Percentiles rank a stretch among this genome's conserved stretches.
Conservation (phyloP, 1,140 invertebrate species). For the Pseudomyrmex dendroicus region DNA sequence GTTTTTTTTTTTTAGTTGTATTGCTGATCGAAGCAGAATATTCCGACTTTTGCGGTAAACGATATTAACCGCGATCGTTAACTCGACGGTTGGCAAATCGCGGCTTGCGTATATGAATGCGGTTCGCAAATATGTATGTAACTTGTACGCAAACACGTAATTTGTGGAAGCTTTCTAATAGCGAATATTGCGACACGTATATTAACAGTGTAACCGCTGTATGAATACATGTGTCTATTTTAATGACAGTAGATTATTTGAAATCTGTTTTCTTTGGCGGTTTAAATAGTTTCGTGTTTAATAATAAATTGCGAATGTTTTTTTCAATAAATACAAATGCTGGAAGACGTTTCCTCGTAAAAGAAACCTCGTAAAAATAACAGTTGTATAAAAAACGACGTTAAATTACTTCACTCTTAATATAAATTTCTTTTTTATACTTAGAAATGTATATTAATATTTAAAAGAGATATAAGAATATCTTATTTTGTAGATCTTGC, state of each 20-base stretch:
- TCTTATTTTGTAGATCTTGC: not conserved
- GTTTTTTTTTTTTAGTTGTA: not conserved
- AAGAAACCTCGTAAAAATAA: conserved; percentile 4
- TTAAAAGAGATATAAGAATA: not conserved
- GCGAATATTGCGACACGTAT: not conserved
- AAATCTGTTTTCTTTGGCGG: not conserved
- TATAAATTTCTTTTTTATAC: not conserved
- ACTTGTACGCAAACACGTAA: not conserved
- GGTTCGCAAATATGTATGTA: conserved; percentile 17
- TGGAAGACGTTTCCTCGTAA: not conserved
- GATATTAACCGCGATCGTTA: conserved; percentile 20
- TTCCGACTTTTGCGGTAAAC: conserved; percentile 6
- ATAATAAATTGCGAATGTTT: not conserved
- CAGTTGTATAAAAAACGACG: not conserved
- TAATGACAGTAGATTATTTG: not conserved
- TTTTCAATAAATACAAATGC: conserved; percentile 52
- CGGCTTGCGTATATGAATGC: not conserved
- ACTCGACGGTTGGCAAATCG: conserved; percentile 15
- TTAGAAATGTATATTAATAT: conserved; percentile 22
- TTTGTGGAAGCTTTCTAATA: conserved; percentile 20
- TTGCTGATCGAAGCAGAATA: conserved; percentile 1
- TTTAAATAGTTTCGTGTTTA: too few species aligned
- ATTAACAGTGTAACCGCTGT: not conserved
- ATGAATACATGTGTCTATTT: not conserved
- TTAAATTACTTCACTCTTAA: not conserved